These are phyloP conservation scores for Enteromius trimaculatus DNA, from an alignment of 2,797 vertebrate genomes.

Conservation along the genomic window DNA sequence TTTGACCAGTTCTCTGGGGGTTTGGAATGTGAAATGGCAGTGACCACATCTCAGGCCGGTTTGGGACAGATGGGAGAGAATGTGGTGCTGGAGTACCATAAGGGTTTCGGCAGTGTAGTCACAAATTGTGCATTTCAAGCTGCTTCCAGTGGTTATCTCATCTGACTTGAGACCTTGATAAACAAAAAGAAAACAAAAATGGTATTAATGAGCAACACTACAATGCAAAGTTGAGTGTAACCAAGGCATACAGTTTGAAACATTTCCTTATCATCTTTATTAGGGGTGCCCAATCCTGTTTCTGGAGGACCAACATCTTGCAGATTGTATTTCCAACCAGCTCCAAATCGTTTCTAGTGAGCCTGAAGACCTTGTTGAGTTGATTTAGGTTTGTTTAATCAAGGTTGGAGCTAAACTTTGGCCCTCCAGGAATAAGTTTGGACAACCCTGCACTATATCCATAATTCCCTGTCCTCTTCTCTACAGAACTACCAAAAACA, in stretches of 20 bases:
- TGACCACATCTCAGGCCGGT: slow-evolving; percentile 85
- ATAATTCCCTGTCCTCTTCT: background rate
- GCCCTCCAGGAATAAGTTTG: background rate
- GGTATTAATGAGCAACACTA: background rate
- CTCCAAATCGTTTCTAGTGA: background rate
- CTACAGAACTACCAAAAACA: background rate
- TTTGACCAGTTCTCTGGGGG: slow-evolving; percentile 82
- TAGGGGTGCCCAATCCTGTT: background rate
- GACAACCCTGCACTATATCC: background rate
- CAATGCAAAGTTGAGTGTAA: background rate
- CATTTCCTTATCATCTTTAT: background rate
- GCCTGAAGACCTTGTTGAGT: background rate
- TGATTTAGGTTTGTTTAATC: background rate
- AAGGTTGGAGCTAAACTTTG: background rate
- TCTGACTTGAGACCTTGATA: slow-evolving; percentile 84
- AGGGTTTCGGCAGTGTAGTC: slow-evolving; percentile 84
- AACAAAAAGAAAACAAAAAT: slow-evolving; percentile 37
- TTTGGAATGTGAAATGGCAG: slow-evolving; percentile 88
- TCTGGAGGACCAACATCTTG: background rate
- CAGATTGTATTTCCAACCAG: background rate
- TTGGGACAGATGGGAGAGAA: slow-evolving; percentile 88
- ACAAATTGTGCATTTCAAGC: slow-evolving; percentile 87
- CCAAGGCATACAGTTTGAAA: background rate
- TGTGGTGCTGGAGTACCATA: slow-evolving; percentile 86
- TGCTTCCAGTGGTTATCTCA: slow-evolving; percentile 80